Evolutionary conservation across 64 coral and sea anemone genomes (phyloP), one percentile per base, ranked within the genome.

Genomic region (Astreopora myriophthalma): DNA sequence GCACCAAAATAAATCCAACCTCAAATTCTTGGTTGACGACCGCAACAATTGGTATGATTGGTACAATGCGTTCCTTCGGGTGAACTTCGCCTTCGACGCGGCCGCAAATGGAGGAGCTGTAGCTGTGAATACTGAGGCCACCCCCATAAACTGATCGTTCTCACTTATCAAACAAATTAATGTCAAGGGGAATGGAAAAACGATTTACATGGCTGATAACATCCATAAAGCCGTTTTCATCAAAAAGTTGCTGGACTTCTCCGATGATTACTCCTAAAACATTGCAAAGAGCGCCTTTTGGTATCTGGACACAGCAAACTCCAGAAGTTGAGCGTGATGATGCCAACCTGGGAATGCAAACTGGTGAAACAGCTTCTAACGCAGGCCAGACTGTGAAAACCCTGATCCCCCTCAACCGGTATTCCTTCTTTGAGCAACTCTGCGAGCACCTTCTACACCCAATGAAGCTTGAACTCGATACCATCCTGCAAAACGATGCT

Each of bases 241-340:
- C 16, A 84, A 84, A 58, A 84, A 64, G 22, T 60, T 82, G 29
- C 78, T 82, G 8, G 78, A 82, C 27, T 82, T 60, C 32, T 60
- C 48, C 34, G 78, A 82, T 31, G 27, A 64, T 35, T 67, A 16
- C 33, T 3, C 20, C 3, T 20, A 27, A 64, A 65, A 16, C 1
- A 32, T 32, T 8, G 30, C 26, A 0, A 84, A 84, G 23, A 84
- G 27, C 32, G 30, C 64, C 0, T 65, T 66, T 36, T 39, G 80
- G 80, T 84, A 84, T 36, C 52, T 84, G 5, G 79, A 84, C 8
- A 44, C n/a, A n/a, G n/a, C n/a, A n/a, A n/a, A n/a, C n/a, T n/a
- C n/a, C n/a, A n/a, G n/a, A n/a, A n/a, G n/a, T n/a, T n/a, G n/a
- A n/a, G n/a, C n/a, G n/a, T n/a, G n/a, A n/a, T n/a, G n/a, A n/a